A percentile compares a stretch with the other conserved stretches of the same genome.
Conservation (phyloP, 2,113 vertebrate species). For the Heloderma charlesbogerti region DNA sequence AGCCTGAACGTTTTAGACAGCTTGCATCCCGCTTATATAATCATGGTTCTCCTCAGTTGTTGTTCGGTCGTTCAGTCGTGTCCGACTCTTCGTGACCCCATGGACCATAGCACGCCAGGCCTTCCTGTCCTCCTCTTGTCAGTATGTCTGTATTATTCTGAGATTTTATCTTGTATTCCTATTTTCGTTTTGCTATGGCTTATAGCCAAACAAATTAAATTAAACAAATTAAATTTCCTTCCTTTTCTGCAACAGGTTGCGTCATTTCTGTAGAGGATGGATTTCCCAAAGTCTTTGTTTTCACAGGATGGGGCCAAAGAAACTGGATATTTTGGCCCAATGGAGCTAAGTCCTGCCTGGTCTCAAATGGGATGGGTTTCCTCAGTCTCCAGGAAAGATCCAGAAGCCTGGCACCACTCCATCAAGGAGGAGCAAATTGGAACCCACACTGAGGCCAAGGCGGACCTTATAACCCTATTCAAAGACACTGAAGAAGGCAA, state of each 20-base stretch:
- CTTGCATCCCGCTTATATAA: not conserved
- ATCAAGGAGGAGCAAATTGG: not conserved
- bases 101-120: too few relatives aligned
- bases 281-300: not conserved
- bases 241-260: not conserved
- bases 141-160: not conserved
- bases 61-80: too few relatives aligned
- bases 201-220: not conserved
- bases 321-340: not conserved
- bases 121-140: too few relatives aligned
- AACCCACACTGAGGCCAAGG: not conserved
- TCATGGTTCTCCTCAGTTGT: too few relatives aligned
- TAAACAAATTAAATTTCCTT: not conserved
- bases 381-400: not conserved
- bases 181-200: not conserved
- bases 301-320: not conserved
- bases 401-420: not conserved
- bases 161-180: not conserved
- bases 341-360: not conserved
- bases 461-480: not conserved
- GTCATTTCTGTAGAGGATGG: not conserved
- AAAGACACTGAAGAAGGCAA: constrained; percentile 5
- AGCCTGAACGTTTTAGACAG: not conserved
- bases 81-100: too few relatives aligned
- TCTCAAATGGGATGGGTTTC: too few relatives aligned